phyloP scores from a whole-genome alignment of 2,113 vertebrate genomes.

The Oxygymnocypris stewartii region DNA sequence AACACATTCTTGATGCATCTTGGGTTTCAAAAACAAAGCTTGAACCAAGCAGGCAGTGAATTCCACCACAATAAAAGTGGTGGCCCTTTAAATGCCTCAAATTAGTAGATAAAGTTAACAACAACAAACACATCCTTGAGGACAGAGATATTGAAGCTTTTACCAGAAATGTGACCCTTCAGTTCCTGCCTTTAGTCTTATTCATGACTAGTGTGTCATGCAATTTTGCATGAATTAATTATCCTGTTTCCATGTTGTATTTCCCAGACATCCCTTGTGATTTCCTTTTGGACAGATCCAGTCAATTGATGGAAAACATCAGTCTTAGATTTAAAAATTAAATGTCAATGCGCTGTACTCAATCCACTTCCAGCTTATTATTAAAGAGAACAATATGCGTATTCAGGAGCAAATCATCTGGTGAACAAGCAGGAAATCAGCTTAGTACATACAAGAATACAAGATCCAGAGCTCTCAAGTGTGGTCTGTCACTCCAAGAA shows the following conservation, averaged over 20 bases:
- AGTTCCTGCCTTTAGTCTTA: background rate
- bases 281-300: slow-evolving; percentile 47
- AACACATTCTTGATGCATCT: background rate
- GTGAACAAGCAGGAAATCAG: slow-evolving; percentile 43
- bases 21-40: background rate
- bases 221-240: slow-evolving; percentile 1
- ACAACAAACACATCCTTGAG: background rate
- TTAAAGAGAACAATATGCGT: slow-evolving; percentile 60
- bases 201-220: background rate
- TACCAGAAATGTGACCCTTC: background rate
- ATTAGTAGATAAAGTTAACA: background rate
- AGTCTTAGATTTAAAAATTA: slow-evolving; percentile 57
- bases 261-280: slow-evolving; percentile 51
- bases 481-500: background rate
- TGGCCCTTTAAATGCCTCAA: background rate
- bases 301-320: slow-evolving; percentile 52
- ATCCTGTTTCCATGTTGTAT: background rate
- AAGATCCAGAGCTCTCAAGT: background rate
- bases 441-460: slow-evolving; percentile 18
- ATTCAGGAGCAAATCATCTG: slow-evolving; percentile 50
- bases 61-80: background rate
- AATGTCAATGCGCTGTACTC: slow-evolving; percentile 38
- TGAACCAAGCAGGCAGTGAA: background rate
- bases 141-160: background rate
- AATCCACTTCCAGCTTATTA: slow-evolving; percentile 62